Base-by-base conservation (phyloP, 2,888 invertebrate genomes). In the Sesamia inferens region DNA sequence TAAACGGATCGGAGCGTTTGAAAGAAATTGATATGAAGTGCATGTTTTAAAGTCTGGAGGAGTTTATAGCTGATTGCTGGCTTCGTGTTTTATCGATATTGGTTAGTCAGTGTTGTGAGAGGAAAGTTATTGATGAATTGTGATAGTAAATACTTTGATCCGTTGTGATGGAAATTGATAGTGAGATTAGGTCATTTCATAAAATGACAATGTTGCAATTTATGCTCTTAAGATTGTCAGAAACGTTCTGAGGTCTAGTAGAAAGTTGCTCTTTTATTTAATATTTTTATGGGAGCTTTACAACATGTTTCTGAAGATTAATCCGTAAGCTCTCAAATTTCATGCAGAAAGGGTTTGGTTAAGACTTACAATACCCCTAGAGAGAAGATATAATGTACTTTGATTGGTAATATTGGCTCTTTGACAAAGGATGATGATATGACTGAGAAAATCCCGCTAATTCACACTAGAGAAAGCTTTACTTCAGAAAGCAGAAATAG, bases 21-120 rank as follows among this genome's bases (percentile, higher is more conserved):
- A 85, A 89, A 88, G 89, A 90, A 90, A 90, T 89, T 90, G 89
- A 90, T 90, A 89, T 87, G 81, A 81, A 79, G 81, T 77, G 71
- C 68, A 75, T 66, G 78, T 74, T 75, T 74, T 76, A 71, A 80
- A 76, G 75, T 78, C 68, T 69, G 63, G n/a, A 47, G 68, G 16
- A 71, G 73, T 71, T 71, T 71, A 73, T 71, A 14, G 71, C 65
- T 65, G 76, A 73, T 66, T 71, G 68, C 61, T 70, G 47, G 63
- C 48, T 62, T 68, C 24, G 31, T 61, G 19, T 74, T 65, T 68
- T 73, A 69, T 80, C 22, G 73, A 67, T 51, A 57, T 58, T 19
- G 19, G 22, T 31, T 47, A 16, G 58, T 19, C 22, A 42, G 19
- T 51, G 19, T 58, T 62, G 31, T 48, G 55, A 13, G 58, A 44